Evolutionary conservation across 2,888 invertebrate species (phyloP).

Genomic region (Escarpia spicata): DNA sequence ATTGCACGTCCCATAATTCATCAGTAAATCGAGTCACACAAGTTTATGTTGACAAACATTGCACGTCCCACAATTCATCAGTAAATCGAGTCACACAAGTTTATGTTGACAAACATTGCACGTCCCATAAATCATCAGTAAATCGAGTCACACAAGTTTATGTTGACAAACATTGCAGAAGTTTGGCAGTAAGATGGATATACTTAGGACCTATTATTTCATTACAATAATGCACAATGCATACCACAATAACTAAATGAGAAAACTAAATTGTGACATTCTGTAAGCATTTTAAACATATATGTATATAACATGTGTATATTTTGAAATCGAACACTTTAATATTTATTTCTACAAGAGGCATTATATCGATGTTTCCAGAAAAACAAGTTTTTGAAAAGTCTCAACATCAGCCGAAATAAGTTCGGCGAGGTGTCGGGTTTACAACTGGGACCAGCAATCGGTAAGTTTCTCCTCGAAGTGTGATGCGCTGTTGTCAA

Average conservation of each 20-base stretch:
- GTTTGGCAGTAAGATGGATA: not conserved
- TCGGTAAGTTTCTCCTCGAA: conserved; percentile 49
- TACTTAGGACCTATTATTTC: no score
- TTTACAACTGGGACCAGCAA: conserved; percentile 58
- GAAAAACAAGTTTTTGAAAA: conserved; percentile 60
- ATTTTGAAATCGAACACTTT: not conserved
- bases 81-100: not conserved
- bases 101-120: not conserved
- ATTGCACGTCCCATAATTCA: not conserved
- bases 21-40: not conserved
- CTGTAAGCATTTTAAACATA: no score
- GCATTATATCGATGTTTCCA: conserved; percentile 37
- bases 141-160: not conserved
- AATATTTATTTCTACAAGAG: no score
- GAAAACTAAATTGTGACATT: no score
- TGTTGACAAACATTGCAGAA: not conserved
- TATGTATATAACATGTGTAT: not conserved
- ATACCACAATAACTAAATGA: no score
- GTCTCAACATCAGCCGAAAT: conserved; percentile 58
- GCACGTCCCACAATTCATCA: not conserved
- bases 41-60: not conserved
- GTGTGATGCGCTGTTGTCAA: not conserved
- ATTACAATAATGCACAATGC: no score
- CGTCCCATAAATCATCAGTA: no score
- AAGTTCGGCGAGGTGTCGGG: conserved; percentile 58